Conservation (phyloP, 2,797 vertebrate genomes). For the Botia almorhae region DNA sequence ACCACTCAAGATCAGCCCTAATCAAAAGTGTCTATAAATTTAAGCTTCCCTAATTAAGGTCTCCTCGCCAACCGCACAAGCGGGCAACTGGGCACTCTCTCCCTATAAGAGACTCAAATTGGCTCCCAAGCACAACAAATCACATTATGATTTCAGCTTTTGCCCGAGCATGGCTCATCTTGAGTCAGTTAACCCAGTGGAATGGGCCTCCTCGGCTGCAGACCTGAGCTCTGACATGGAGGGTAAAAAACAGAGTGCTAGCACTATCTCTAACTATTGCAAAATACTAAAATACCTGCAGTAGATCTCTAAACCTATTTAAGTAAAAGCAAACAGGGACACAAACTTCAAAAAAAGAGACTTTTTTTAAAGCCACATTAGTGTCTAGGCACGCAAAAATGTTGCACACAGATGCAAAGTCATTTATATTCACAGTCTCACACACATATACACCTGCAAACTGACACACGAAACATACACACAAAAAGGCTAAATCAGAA, state of each 20-base stretch:
- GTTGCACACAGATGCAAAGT: slow-evolving; percentile 6
- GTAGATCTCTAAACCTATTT: background rate
- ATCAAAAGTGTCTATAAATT: slow-evolving; percentile 75
- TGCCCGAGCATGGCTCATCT: slow-evolving; percentile 69
- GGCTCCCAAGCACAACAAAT: slow-evolving; percentile 73
- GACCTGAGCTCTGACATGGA: slow-evolving; percentile 29
- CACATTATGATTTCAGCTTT: slow-evolving; percentile 72
- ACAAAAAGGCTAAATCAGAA: slow-evolving; percentile 65
- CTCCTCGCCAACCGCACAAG: slow-evolving; percentile 60
- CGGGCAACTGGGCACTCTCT: slow-evolving; percentile 63
- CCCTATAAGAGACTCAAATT: slow-evolving; percentile 68
- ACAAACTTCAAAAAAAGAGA: background rate
- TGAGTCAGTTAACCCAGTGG: slow-evolving; percentile 70
- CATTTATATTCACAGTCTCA: background rate
- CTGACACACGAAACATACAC: too few relatives aligned
- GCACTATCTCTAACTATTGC: background rate
- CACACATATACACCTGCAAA: slow-evolving; percentile 4
- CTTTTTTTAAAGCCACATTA: too few relatives aligned
- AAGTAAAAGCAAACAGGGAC: background rate
- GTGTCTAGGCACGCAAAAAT: background rate
- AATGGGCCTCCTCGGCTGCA: slow-evolving; percentile 53
- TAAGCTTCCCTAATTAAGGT: slow-evolving; percentile 72
- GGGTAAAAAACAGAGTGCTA: slow-evolving; percentile 36
- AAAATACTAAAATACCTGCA: background rate
- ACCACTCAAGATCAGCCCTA: slow-evolving; percentile 71